Conservation (phyloP, 2,888 invertebrate species). For the Bombylius discolor region DNA sequence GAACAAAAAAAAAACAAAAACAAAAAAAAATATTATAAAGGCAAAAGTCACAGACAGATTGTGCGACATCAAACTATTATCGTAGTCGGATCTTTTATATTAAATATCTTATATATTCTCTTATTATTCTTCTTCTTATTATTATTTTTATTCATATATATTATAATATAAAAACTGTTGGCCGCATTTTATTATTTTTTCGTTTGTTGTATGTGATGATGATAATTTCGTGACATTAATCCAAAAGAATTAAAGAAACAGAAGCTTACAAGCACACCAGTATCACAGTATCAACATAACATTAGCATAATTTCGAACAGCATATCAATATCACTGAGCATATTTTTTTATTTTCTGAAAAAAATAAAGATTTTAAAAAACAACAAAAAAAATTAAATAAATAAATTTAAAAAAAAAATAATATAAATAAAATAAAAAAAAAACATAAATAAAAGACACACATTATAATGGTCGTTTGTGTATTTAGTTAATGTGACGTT, state of each 20-base stretch:
- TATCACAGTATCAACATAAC: too few species aligned
- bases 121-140: too few species aligned
- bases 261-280: too few species aligned
- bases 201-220: constrained; percentile 11
- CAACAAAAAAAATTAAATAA: neutral
- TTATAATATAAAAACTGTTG: too few species aligned
- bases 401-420: neutral
- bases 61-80: neutral
- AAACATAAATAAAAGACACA: neutral
- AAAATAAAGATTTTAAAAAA: too few species aligned
- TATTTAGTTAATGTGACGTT: constrained; percentile 7
- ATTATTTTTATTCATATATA: too few species aligned
- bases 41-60: neutral
- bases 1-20: too few species aligned
- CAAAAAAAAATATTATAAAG: neutral
- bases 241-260: neutral
- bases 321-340: too few species aligned
- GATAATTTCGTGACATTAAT: constrained; percentile 28
- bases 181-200: too few species aligned
- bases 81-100: neutral
- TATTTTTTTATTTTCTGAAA: too few species aligned
- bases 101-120: neutral
- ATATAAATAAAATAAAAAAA: neutral
- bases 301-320: too few species aligned
- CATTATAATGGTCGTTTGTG: neutral